These are phyloP conservation scores for Leptopilina myrica DNA, from an alignment of 2,888 invertebrate species.

Conservation along the genomic window DNA sequence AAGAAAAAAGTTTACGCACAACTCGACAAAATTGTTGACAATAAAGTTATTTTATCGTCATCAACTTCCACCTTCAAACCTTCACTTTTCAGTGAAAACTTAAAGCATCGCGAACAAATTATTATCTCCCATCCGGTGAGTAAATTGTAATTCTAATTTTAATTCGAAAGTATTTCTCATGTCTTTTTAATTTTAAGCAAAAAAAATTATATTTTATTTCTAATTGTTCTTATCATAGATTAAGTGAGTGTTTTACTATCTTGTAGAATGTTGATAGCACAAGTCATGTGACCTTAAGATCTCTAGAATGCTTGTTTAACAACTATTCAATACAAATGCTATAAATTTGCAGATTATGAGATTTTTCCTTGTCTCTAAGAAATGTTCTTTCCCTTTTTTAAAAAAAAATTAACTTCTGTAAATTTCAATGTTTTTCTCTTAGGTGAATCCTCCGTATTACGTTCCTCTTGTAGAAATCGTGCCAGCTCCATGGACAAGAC, in stretches of 20 bases:
- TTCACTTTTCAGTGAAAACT: constrained; percentile 88
- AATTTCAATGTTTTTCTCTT: constrained; percentile 16
- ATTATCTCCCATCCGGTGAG: constrained; percentile 93
- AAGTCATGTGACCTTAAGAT: constrained; percentile 18
- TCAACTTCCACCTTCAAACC: constrained; percentile 96
- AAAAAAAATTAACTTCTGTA: neutral
- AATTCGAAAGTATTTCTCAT: too few relatives aligned
- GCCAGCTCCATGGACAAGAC: constrained; percentile 89
- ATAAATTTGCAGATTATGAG: neutral
- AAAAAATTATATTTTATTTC: neutral
- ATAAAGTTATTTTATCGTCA: constrained; percentile 90
- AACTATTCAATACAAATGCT: neutral
- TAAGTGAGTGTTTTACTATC: neutral
- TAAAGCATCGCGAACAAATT: constrained; percentile 85
- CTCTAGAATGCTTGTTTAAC: neutral
- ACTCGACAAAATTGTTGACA: constrained; percentile 87
- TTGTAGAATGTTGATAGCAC: constrained; percentile 14
- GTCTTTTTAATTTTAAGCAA: too few relatives aligned
- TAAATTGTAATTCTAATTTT: constrained; percentile 34
- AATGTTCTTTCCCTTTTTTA: neutral
- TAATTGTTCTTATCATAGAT: constrained; percentile 13
- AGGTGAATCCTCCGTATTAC: constrained; percentile 97
- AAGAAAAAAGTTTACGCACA: constrained; percentile 89
- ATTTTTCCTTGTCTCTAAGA: neutral
- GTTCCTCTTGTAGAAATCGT: constrained; percentile 96